phyloP scores from a whole-genome alignment of 2,113 vertebrate species.

The Entomyzon cyanotis region DNA sequence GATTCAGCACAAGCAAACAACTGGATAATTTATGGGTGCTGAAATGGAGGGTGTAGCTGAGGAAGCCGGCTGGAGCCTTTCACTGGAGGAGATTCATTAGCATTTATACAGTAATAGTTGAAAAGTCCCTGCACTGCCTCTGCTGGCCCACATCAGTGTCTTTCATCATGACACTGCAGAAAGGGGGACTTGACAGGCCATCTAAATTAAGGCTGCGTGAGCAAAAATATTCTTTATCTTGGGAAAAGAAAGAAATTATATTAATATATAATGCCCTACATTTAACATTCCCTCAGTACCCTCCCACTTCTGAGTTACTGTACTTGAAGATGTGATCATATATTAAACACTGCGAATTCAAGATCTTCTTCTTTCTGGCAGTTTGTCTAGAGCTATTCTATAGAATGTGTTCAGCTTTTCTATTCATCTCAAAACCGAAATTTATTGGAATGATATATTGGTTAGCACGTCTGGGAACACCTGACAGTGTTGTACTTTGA shows the following conservation, averaged over 20 bases:
- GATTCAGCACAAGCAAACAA: neutral
- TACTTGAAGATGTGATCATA: neutral
- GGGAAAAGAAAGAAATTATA: slow-evolving; percentile 45
- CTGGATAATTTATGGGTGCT: neutral
- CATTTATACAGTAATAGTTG: neutral
- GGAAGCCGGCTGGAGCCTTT: neutral
- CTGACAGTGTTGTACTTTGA: neutral
- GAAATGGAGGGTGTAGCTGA: neutral
- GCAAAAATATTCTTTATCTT: slow-evolving; percentile 31
- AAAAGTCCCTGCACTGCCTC: neutral
- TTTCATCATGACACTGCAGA: slow-evolving; percentile 37
- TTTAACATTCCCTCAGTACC: slow-evolving; percentile 60
- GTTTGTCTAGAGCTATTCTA: neutral
- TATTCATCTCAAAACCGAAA: slow-evolving; percentile 6
- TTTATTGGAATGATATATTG: neutral
- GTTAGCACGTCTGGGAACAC: neutral
- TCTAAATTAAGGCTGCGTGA: neutral
- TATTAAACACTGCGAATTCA: slow-evolving; percentile 6
- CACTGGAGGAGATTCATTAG: neutral
- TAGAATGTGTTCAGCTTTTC: neutral
- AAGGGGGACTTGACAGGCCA: slow-evolving; percentile 8
- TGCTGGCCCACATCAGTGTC: slow-evolving; percentile 14
- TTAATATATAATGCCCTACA: slow-evolving; percentile 32
- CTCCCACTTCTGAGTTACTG: slow-evolving; percentile 35
- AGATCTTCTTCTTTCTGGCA: neutral